Conservation (phyloP, 2,113 vertebrate genomes). For the Proteles cristata region DNA sequence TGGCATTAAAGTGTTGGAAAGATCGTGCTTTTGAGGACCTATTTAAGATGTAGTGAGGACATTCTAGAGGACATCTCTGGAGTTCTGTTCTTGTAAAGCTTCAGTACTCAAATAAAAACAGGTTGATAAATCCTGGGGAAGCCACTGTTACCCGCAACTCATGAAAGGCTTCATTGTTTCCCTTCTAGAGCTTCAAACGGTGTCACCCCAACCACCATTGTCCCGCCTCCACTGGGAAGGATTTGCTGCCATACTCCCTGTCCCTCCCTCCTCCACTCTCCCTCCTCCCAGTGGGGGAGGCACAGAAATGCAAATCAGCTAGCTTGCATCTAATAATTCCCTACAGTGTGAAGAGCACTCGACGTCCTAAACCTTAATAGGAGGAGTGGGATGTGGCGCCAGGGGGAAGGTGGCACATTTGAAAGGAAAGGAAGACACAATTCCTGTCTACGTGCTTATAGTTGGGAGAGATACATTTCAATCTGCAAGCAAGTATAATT, state of each 20-base stretch:
- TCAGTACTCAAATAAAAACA: slow-evolving; percentile 34
- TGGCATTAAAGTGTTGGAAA: slow-evolving; percentile 45
- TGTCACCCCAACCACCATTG: slow-evolving; percentile 10
- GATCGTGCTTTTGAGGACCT: slow-evolving; percentile 59
- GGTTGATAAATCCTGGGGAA: slow-evolving; percentile 38
- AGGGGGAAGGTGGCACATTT: not conserved
- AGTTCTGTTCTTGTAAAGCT: slow-evolving; percentile 32
- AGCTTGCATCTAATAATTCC: not conserved
- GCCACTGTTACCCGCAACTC: not conserved
- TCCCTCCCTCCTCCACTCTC: not conserved
- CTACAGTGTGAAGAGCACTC: slow-evolving; percentile 23
- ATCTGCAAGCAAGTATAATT: not conserved
- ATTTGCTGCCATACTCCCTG: not conserved
- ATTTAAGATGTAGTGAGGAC: slow-evolving; percentile 59
- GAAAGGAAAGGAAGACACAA: not conserved
- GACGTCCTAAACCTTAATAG: not conserved
- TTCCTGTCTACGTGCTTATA: not conserved
- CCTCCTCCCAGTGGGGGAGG: slow-evolving; percentile 14
- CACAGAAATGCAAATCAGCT: slow-evolving; percentile 24
- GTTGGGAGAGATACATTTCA: not conserved
- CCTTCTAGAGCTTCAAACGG: slow-evolving; percentile 20
- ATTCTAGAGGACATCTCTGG: slow-evolving; percentile 52
- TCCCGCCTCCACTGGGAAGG: not conserved
- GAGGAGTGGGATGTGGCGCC: not conserved
- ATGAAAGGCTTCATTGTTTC: slow-evolving; percentile 58